Evolutionary conservation across 2,888 invertebrate species (phyloP).

Genomic region (Melanargia galathea): DNA sequence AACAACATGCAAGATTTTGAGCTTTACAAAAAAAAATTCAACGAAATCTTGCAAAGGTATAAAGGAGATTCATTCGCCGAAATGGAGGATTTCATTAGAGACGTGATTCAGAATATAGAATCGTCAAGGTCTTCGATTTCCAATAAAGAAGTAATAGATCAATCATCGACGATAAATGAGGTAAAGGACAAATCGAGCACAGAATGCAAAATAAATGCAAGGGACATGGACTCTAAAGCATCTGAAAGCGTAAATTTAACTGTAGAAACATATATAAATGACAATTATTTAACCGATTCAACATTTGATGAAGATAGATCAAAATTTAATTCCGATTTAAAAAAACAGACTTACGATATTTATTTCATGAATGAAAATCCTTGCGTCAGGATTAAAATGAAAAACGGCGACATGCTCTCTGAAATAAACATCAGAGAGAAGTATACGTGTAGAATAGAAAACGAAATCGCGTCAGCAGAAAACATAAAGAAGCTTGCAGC

Average conservation of each 20-base stretch:
- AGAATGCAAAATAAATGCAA: slow-evolving; percentile 1
- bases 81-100: slow-evolving; percentile 70
- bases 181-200: slow-evolving; percentile 12
- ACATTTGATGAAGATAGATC: slow-evolving; percentile 49
- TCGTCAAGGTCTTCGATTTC: slow-evolving; percentile 54
- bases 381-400: slow-evolving; percentile 58
- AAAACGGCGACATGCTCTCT: slow-evolving; percentile 58
- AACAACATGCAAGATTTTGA: slow-evolving; percentile 65
- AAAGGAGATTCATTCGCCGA: slow-evolving; percentile 57
- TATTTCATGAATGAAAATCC: slow-evolving; percentile 52
- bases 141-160: slow-evolving; percentile 31
- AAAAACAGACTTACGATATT: slow-evolving; percentile 56
- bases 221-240: background rate
- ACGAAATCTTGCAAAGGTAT: slow-evolving; percentile 63
- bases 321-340: slow-evolving; percentile 39
- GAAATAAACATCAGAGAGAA: slow-evolving; percentile 63
- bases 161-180: background rate
- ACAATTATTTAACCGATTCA: slow-evolving; percentile 59
- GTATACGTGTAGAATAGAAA: slow-evolving; percentile 36
- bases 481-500: slow-evolving; percentile 58
- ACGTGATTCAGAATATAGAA: slow-evolving; percentile 67
- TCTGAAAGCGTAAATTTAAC: slow-evolving; percentile 41
- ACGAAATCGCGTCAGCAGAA: slow-evolving; percentile 61
- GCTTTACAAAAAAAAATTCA: slow-evolving; percentile 61
- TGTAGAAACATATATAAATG: slow-evolving; percentile 61